Base-by-base conservation (phyloP, 1,140 invertebrate genomes). In the Lerema accius region DNA sequence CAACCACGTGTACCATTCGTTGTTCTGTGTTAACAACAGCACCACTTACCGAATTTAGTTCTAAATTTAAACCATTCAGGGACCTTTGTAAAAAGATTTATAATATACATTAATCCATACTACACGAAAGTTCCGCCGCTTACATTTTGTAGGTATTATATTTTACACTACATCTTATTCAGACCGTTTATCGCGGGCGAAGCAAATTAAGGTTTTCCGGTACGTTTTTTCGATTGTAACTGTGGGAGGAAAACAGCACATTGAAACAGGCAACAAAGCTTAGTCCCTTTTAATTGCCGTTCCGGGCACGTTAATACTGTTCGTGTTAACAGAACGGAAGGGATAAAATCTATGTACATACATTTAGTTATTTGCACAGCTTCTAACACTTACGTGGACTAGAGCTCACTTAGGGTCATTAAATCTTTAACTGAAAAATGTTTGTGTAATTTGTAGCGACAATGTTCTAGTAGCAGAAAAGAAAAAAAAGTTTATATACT, bases 281-380 rank as follows among this genome's bases (percentile, higher is more conserved):
- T 46, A 58, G 42, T 19, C 42, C 55, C 55, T 46, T 58, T 58
- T 58, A 58, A 58, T 58, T 58, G 55, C 55, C 16, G 42, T 58
- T 58, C 42, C 55, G 55, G 55, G 15, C 3, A 16, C 46, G 16
- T 46, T 58, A 45, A 58, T 50, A 35, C 26, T 13, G 0, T 56
- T 23, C n/a, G 55, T 58, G 28, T 58, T 58, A 35, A 58, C 19
- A 23, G 7, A 23, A 58, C 15, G 17, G 39, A 59, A n/a, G 26
- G 42, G 55, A 37, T 48, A 45, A 58, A 59, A 59, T 59, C 43
- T 59, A 59, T 46, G 28, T 50, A 14, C 0, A 11, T 16, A 9
- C n/a, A 32, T 23, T 35, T 58, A 37, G 46, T 58, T 46, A 43
- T 37, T 43, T 58, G 55, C 45, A n/a, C 28, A 32, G 28, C 7